Evolutionary conservation across 2,888 invertebrate species (phyloP), one percentile per base, ranked within the genome.

Genomic region (Saturnia japonica): DNA sequence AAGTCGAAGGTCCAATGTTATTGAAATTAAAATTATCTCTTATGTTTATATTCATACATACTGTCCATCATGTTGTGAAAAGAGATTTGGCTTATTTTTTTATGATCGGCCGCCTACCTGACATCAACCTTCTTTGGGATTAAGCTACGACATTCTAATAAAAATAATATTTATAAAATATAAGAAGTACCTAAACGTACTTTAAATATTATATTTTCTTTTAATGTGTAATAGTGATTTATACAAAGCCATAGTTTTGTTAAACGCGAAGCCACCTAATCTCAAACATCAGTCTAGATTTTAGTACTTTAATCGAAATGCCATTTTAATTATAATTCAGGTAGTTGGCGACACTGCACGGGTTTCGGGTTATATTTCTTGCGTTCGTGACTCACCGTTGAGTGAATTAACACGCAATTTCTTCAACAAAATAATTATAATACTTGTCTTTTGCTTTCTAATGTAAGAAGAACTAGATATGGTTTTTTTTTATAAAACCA

Each of bases 251-350:
- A 28, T 60, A 28, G 7, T 19, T 60, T 60, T 60, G 43, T 43
- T n/a, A n/a, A 60, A 69, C 16, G 43, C 19, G 43, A 68, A n/a
- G 40, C 57, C 19, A 40, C 14, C 34, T 42, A 67, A 51, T 42
- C 16, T 40, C 14, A 54, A 64, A 57, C 64, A 45, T 42, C 1
- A 40, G n/a, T 22, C 25, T 25, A 54, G 28, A 19, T 22, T 43
- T 42, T 19, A 47, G 42, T 47, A 19, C 40, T 51, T 25, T 60
- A 42, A 68, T 77, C 74, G 72, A 74, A 78, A 78, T 75, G 76
- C 74, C 74, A 72, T 73, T 73, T 74, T 74, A 76, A 80, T 60
- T 60, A 78, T 80, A 78, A 78, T 78, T 77, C 76, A 74, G 68
- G 72, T 67, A 69, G 74, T 74, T 73, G 73, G 72, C 67, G 70